Percentiles rank a stretch among this genome's conserved stretches.
These are phyloP conservation scores for Acanthosoma haemorrhoidale DNA, from an alignment of 2,888 invertebrate genomes.

Conservation along the genomic window DNA sequence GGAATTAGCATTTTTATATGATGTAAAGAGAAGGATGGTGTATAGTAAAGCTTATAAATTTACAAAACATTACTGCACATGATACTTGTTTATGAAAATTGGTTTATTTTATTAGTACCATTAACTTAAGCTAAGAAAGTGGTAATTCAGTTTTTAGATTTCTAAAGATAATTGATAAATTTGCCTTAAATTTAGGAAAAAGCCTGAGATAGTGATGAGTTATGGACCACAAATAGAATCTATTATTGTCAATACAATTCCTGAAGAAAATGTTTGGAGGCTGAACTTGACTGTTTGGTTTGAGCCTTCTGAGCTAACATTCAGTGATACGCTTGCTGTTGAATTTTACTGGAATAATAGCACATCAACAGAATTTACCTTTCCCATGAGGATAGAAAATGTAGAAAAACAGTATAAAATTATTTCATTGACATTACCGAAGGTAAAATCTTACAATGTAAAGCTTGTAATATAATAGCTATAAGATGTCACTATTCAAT, in stretches of 20 bases:
- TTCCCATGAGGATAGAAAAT: neutral
- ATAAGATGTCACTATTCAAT: too few relatives aligned
- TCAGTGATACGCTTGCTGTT: neutral
- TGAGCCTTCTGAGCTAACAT: neutral
- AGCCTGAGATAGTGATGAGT: slow-evolving; percentile 60
- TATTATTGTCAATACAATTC: slow-evolving; percentile 29
- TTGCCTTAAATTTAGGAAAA: slow-evolving; percentile 64
- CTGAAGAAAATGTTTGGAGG: slow-evolving; percentile 21
- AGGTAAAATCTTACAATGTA: too few relatives aligned
- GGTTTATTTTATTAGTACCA: too few relatives aligned
- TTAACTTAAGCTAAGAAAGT: too few relatives aligned
- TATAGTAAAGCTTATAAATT: too few relatives aligned
- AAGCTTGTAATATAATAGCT: too few relatives aligned
- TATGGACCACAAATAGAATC: slow-evolving; percentile 59
- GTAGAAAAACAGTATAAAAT: neutral
- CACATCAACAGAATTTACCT: neutral
- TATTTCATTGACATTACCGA: neutral
- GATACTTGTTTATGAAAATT: too few relatives aligned
- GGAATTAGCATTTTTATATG: too few relatives aligned
- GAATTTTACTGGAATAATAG: neutral
- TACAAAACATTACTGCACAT: too few relatives aligned
- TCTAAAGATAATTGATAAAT: too few relatives aligned
- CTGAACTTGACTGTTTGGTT: slow-evolving; percentile 21
- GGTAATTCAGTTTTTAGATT: too few relatives aligned
- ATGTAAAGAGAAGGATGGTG: too few relatives aligned